Percentiles rank a stretch among this genome's conserved stretches.
These are phyloP conservation scores for Zaprionus gabonicus DNA, from an alignment of 1,140 invertebrate genomes.

Conservation along the genomic window DNA sequence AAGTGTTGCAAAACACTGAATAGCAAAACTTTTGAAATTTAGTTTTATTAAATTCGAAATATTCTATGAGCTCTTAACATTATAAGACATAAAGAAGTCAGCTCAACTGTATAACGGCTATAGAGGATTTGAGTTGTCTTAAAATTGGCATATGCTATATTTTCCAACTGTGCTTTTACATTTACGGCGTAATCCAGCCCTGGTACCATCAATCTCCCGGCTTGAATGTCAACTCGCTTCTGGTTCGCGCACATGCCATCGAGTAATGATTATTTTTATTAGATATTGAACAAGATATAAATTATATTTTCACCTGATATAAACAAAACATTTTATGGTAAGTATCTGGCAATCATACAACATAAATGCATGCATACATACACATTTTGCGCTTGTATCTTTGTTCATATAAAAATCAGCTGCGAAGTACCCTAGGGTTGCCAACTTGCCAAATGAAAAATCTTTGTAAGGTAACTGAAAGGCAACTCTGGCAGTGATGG, in stretches of 20 bases:
- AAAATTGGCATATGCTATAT: neutral
- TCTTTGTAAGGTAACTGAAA: neutral
- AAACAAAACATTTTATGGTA: constrained; percentile 15
- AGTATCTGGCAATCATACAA: neutral
- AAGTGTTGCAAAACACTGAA: constrained; percentile 13
- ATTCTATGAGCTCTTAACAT: neutral
- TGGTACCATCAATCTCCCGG: constrained; percentile 27
- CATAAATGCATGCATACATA: neutral
- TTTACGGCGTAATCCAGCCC: neutral
- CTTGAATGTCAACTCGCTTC: constrained; percentile 34
- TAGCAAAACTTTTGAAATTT: neutral
- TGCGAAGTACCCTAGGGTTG: constrained; percentile 19
- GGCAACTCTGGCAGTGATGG: constrained; percentile 43
- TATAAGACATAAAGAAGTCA: neutral
- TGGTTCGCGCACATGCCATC: neutral
- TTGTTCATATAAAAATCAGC: constrained; percentile 31
- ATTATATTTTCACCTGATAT: neutral
- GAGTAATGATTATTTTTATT: constrained; percentile 1
- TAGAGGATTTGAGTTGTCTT: neutral
- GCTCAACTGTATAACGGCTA: too few species aligned
- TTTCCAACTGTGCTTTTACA: neutral
- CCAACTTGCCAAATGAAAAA: constrained; percentile 4
- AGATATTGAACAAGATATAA: neutral
- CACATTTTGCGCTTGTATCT: constrained; percentile 6
- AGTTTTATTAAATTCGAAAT: neutral